phyloP scores from a whole-genome alignment of 1,140 invertebrate genomes.

The Nasonia vitripennis region DNA sequence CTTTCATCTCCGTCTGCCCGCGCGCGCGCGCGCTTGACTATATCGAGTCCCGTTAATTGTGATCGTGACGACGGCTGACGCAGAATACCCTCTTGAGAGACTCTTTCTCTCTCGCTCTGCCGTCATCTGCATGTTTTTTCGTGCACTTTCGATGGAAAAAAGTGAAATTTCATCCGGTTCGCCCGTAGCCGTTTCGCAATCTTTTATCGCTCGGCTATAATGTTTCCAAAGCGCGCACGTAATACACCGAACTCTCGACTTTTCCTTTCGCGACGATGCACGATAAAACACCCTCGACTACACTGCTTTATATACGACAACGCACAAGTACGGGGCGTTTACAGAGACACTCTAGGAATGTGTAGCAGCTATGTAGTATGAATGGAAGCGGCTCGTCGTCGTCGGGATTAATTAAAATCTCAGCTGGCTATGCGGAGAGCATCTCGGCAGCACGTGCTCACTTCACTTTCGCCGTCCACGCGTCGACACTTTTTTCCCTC shows the following conservation, averaged over 20 bases:
- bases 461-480: slow-evolving; percentile 32
- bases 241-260: too few species aligned
- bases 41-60: slow-evolving; percentile 45
- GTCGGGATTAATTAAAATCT: slow-evolving; percentile 19
- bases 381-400: neutral
- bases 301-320: too few species aligned
- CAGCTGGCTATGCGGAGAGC: slow-evolving; percentile 29
- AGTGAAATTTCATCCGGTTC: slow-evolving; percentile 16
- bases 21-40: neutral
- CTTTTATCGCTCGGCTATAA: too few species aligned
- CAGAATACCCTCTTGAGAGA: neutral
- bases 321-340: too few species aligned
- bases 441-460: slow-evolving; percentile 6
- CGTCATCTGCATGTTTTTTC: too few species aligned
- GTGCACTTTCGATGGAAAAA: slow-evolving; percentile 36
- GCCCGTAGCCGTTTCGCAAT: neutral
- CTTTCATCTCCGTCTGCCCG: slow-evolving; percentile 2
- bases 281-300: too few species aligned
- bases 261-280: too few species aligned
- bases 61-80: slow-evolving; percentile 1
- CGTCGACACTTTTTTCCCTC: neutral
- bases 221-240: too few species aligned
- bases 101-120: neutral
- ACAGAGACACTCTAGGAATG: too few species aligned
- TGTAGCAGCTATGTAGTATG: neutral